These are phyloP conservation scores for Augochlorella aurata DNA, from an alignment of 2,888 invertebrate species.

Conservation along the genomic window DNA sequence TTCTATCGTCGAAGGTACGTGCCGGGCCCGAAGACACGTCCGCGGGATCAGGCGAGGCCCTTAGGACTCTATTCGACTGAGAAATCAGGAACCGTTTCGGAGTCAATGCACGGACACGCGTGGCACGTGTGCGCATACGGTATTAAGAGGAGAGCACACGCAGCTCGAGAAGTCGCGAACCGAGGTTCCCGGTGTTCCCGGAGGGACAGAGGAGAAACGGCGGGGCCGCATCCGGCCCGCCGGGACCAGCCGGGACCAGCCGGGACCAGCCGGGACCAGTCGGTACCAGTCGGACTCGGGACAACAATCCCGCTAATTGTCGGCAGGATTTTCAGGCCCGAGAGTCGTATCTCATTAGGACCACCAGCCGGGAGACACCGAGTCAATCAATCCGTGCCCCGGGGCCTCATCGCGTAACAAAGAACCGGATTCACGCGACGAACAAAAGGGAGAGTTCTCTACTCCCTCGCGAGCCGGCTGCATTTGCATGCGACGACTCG, in stretches of 20 bases:
- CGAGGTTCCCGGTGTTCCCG: background rate
- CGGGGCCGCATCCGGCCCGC: conserved; percentile 19
- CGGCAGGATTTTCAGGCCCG: conserved; percentile 52
- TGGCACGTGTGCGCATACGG: conserved; percentile 59
- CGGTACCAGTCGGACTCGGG: background rate
- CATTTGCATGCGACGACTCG: conserved; percentile 49
- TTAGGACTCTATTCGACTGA: conserved; percentile 48
- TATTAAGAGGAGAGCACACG: conserved; percentile 35
- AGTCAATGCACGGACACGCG: conserved; percentile 55
- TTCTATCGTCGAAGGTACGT: conserved; percentile 55
- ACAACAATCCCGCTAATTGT: conserved; percentile 61
- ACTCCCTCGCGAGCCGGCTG: conserved; percentile 40
- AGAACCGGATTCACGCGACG: conserved; percentile 62
- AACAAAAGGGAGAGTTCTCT: conserved; percentile 49
- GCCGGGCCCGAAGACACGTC: conserved; percentile 33
- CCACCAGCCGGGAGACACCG: conserved; percentile 54
- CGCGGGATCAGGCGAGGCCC: conserved; percentile 6
- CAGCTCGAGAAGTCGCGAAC: background rate
- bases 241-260: too few species aligned
- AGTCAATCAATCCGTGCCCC: conserved; percentile 59
- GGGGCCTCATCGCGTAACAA: conserved; percentile 55
- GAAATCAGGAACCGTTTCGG: conserved; percentile 52
- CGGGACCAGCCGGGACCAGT: background rate
- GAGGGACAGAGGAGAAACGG: background rate
- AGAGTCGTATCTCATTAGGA: conserved; percentile 60